Evolutionary conservation across 2,888 invertebrate genomes (phyloP).

Genomic region (Oligia strigilis): DNA sequence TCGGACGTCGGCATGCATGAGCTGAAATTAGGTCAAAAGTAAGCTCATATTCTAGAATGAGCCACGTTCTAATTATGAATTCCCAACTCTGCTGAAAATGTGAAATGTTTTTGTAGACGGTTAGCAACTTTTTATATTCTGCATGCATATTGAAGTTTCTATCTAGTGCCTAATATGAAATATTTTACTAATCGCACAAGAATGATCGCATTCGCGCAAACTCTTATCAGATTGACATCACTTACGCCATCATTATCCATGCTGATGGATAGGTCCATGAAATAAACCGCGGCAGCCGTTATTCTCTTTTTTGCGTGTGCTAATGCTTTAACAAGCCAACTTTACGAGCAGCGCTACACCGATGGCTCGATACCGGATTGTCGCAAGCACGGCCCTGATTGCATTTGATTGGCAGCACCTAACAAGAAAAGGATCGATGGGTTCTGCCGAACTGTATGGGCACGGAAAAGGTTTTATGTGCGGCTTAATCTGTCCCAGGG

Average conservation of each 20-base stretch:
- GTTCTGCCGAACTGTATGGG: constrained; percentile 74
- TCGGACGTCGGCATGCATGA: constrained; percentile 51
- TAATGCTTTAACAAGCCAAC: constrained; percentile 50
- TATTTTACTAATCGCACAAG: constrained; percentile 14
- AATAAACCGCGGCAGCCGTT: constrained; percentile 24
- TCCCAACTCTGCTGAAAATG: constrained; percentile 46
- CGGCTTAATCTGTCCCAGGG: constrained; percentile 84
- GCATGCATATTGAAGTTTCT: constrained; percentile 1
- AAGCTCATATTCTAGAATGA: constrained; percentile 65
- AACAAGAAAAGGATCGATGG: constrained; percentile 78
- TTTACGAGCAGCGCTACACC: constrained; percentile 38
- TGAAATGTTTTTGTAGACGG: constrained; percentile 39
- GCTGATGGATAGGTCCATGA: constrained; percentile 38
- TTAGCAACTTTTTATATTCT: constrained; percentile 30
- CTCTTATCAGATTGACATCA: not conserved
- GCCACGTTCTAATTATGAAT: constrained; percentile 62
- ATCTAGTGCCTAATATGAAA: not conserved
- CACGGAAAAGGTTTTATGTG: constrained; percentile 86
- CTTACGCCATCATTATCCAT: constrained; percentile 21
- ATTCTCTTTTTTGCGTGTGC: constrained; percentile 47
- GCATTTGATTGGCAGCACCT: constrained; percentile 66
- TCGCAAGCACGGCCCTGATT: constrained; percentile 50
- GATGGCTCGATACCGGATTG: constrained; percentile 47
- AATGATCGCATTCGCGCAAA: not conserved
- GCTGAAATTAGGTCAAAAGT: constrained; percentile 64